These are phyloP conservation scores for Myripristis murdjan DNA, from an alignment of 2,797 vertebrate genomes.

Conservation along the genomic window DNA sequence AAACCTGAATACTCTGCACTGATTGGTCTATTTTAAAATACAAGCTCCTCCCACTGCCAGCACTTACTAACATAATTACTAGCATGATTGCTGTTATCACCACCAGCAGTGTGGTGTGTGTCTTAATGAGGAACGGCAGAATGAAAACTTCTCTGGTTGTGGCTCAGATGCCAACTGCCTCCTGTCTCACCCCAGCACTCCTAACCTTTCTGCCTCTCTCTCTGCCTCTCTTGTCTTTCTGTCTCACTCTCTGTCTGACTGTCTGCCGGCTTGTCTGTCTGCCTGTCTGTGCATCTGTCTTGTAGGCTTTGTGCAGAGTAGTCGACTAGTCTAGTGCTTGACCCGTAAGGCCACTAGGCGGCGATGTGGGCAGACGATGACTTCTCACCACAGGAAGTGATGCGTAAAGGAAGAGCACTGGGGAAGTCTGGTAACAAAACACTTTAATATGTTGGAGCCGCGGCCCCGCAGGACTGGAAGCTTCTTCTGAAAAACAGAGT, in stretches of 20 bases:
- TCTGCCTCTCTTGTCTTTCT: constrained; percentile 3
- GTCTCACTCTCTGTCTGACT: constrained; percentile 19
- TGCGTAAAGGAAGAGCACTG: constrained; percentile 54
- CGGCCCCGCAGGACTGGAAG: constrained; percentile 10
- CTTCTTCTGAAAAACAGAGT: background rate
- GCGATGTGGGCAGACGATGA: constrained; percentile 53
- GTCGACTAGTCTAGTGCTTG: constrained; percentile 73
- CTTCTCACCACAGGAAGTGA: constrained; percentile 64
- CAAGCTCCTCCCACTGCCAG: too few species aligned
- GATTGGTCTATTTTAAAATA: too few species aligned
- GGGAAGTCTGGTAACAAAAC: constrained; percentile 34
- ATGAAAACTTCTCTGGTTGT: too few species aligned
- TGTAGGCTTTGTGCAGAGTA: constrained; percentile 75
- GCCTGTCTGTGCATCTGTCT: constrained; percentile 41
- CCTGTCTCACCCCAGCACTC: constrained; percentile 22
- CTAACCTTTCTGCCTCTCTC: constrained; percentile 18
- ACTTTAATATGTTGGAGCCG: constrained; percentile 14
- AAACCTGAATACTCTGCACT: too few species aligned
- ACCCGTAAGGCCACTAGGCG: constrained; percentile 29
- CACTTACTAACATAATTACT: background rate
- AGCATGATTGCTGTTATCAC: too few species aligned
- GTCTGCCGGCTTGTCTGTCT: constrained; percentile 20
- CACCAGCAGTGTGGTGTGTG: too few species aligned
- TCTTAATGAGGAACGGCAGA: too few species aligned
- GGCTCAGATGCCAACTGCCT: constrained; percentile 8